Percentiles rank a stretch among this genome's conserved stretches.
phyloP scores from a whole-genome alignment of 2,113 vertebrate genomes.

The Laterallus jamaicensis region DNA sequence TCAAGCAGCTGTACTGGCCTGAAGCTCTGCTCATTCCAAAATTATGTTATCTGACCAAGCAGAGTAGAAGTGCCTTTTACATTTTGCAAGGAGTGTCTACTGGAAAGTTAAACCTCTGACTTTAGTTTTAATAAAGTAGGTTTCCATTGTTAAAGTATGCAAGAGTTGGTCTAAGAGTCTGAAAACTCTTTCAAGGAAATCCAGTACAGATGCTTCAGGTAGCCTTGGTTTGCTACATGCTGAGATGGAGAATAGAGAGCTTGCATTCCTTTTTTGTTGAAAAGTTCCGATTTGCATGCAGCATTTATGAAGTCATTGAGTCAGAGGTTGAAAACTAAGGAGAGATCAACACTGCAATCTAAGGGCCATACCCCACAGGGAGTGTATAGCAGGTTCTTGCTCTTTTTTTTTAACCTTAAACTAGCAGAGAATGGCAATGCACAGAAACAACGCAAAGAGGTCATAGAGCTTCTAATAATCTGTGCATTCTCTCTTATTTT shows the following conservation, averaged over 20 bases:
- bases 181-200: background rate
- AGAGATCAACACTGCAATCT: background rate
- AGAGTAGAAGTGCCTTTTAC: background rate
- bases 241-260: background rate
- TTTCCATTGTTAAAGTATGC: background rate
- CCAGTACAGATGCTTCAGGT: background rate
- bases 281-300: background rate
- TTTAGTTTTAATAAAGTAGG: background rate
- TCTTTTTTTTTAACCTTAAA: background rate
- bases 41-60: background rate
- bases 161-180: background rate
- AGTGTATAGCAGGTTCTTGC: background rate
- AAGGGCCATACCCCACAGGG: background rate
- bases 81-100: background rate
- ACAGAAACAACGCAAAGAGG: background rate
- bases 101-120: background rate
- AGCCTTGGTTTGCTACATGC: fast-evolving
- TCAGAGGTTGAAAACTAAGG: background rate
- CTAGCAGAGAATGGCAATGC: background rate
- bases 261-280: background rate
- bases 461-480: background rate
- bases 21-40: background rate
- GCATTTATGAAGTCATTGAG: background rate
- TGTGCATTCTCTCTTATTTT: background rate
- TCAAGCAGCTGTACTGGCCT: background rate